phyloP scores from a whole-genome alignment of 2,113 vertebrate genomes.

The Prunella himalayana region DNA sequence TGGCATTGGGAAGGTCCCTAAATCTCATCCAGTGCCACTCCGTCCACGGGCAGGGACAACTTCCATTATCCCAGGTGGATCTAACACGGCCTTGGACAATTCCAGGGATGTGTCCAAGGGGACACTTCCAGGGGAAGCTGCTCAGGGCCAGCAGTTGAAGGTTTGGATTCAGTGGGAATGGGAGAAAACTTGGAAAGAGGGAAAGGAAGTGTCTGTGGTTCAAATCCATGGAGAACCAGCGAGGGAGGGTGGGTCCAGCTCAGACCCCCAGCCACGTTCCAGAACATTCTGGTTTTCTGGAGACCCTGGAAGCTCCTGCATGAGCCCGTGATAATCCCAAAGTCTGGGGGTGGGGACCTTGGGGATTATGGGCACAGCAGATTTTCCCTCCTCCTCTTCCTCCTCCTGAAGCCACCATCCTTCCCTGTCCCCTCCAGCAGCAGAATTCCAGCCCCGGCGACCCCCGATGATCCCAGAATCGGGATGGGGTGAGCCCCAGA shows the following conservation, averaged over 20 bases:
- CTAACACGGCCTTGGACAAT: neutral
- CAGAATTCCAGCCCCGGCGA: neutral
- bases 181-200: neutral
- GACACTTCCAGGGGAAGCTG: neutral
- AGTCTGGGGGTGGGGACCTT: rapidly evolving
- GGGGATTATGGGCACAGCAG: rapidly evolving
- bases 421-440: neutral
- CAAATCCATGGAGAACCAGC: rapidly evolving
- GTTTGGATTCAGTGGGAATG: rapidly evolving
- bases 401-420: neutral
- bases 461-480: rapidly evolving
- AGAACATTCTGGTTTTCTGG: neutral
- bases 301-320: rapidly evolving
- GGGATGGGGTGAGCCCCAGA: neutral
- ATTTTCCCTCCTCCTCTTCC: neutral
- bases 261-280: rapidly evolving
- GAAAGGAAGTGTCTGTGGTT: neutral
- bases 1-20: neutral
- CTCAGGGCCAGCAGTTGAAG: neutral
- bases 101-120: neutral
- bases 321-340: rapidly evolving
- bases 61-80: neutral
- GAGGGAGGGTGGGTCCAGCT: neutral
- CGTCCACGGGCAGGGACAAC: neutral
- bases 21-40: neutral